Percentiles rank a stretch among this genome's conserved stretches.
Conservation (phyloP, 1,140 invertebrate genomes). For the Andrena cerasifolii region DNA sequence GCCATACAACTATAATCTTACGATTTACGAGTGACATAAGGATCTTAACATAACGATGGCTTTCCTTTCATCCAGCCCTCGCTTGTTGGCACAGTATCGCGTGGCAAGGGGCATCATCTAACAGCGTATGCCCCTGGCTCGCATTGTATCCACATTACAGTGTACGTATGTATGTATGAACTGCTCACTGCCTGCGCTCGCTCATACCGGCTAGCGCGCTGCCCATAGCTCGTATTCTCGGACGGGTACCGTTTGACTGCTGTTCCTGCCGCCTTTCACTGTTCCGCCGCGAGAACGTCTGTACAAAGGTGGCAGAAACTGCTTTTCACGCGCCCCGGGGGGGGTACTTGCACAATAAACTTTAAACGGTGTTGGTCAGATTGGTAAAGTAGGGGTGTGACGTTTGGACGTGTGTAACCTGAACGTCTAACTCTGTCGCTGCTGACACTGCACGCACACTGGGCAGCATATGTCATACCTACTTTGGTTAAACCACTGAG, state of each 20-base stretch:
- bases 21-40: background rate
- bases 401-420: background rate
- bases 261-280: slow-evolving; percentile 32
- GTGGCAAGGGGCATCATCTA: slow-evolving; percentile 63
- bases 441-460: slow-evolving; percentile 68
- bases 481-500: slow-evolving; percentile 73
- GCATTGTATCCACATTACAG: slow-evolving; percentile 72
- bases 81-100: slow-evolving; percentile 52
- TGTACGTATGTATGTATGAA: slow-evolving; percentile 78
- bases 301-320: slow-evolving; percentile 22
- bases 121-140: slow-evolving; percentile 60
- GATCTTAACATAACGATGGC: background rate
- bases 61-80: slow-evolving; percentile 60
- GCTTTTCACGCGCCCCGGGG: slow-evolving; percentile 46
- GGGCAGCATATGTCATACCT: slow-evolving; percentile 76
- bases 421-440: slow-evolving; percentile 42
- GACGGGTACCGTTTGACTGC: slow-evolving; percentile 29
- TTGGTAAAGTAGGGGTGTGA: slow-evolving; percentile 54
- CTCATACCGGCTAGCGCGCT: slow-evolving; percentile 75
- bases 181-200: slow-evolving; percentile 81
- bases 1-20: slow-evolving; percentile 32
- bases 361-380: slow-evolving; percentile 62
- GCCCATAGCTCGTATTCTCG: slow-evolving; percentile 78
- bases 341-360: slow-evolving; percentile 73
- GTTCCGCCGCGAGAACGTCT: slow-evolving; percentile 8